Conservation (phyloP, 2,888 invertebrate genomes). For the Pharmacophagus antenor region DNA sequence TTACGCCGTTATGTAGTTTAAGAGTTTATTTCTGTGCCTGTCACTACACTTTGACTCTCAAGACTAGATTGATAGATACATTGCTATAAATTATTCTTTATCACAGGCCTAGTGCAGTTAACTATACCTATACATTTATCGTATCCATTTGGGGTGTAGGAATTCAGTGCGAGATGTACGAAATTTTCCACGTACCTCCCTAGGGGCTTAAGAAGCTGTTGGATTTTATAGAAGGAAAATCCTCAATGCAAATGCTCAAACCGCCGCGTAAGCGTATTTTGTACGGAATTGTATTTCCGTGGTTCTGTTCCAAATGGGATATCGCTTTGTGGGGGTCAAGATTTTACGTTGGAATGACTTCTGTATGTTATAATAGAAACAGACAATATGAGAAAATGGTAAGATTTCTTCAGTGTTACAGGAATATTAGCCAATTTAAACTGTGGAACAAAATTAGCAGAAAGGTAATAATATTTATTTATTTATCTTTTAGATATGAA, state of each 20-base stretch:
- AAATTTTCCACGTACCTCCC: slow-evolving; percentile 36
- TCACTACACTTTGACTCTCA: neutral
- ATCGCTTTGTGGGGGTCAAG: slow-evolving; percentile 32
- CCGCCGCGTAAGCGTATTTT: slow-evolving; percentile 41
- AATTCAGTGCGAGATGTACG: slow-evolving; percentile 32
- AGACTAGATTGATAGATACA: neutral
- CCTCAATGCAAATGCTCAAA: slow-evolving; percentile 40
- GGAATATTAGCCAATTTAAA: too few species aligned
- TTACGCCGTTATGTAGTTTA: neutral
- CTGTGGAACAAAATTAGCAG: too few species aligned
- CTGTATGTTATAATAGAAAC: neutral
- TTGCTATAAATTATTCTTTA: neutral
- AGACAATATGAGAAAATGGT: slow-evolving; percentile 8
- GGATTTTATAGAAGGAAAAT: slow-evolving; percentile 41
- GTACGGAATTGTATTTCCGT: slow-evolving; percentile 39
- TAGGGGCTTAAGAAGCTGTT: slow-evolving; percentile 34
- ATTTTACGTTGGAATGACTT: slow-evolving; percentile 28
- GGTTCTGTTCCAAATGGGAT: slow-evolving; percentile 35
- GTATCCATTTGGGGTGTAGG: slow-evolving; percentile 36
- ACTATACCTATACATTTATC: slow-evolving; percentile 22
- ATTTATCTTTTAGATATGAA: too few species aligned
- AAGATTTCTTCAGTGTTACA: neutral
- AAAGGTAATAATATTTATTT: too few species aligned
- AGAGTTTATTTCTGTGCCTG: too few species aligned
- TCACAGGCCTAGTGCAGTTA: slow-evolving; percentile 1